A percentile compares a stretch with the other conserved stretches of the same genome.
Conservation (phyloP, 2,113 vertebrate genomes). For the Tetrax tetrax region DNA sequence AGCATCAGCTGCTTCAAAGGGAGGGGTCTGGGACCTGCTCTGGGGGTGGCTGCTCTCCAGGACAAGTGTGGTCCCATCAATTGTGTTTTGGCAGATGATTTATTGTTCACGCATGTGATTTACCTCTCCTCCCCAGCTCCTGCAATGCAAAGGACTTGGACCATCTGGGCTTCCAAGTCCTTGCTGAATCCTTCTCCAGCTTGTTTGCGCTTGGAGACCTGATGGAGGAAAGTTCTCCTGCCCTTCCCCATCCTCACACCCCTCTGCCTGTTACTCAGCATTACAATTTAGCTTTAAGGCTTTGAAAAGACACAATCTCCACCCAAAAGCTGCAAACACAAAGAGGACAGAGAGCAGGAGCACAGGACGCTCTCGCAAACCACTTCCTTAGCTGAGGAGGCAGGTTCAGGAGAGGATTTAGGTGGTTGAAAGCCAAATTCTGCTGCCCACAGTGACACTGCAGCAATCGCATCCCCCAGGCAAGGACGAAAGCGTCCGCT, state of each 20-base stretch:
- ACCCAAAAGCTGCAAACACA: neutral
- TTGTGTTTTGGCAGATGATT: neutral
- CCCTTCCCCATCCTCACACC: neutral
- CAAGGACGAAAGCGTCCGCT: neutral
- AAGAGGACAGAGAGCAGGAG: neutral
- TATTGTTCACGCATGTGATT: neutral
- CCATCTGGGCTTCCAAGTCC: neutral
- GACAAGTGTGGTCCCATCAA: neutral
- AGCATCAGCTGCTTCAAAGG: neutral
- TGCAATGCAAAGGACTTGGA: neutral
- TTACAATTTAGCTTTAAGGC: neutral
- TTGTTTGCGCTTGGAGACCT: accelerated
- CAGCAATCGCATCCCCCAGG: neutral
- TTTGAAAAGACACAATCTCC: neutral
- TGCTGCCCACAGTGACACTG: neutral
- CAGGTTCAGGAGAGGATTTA: neutral
- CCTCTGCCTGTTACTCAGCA: neutral
- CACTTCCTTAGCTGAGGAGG: accelerated
- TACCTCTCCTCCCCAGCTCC: neutral
- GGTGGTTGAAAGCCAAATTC: neutral
- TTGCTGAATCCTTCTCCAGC: neutral
- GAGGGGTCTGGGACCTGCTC: neutral
- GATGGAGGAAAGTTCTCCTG: neutral
- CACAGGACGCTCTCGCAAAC: accelerated
- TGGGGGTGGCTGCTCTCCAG: neutral